These are phyloP conservation scores for Grus americana DNA, from an alignment of 2,113 vertebrate species.

Conservation along the genomic window DNA sequence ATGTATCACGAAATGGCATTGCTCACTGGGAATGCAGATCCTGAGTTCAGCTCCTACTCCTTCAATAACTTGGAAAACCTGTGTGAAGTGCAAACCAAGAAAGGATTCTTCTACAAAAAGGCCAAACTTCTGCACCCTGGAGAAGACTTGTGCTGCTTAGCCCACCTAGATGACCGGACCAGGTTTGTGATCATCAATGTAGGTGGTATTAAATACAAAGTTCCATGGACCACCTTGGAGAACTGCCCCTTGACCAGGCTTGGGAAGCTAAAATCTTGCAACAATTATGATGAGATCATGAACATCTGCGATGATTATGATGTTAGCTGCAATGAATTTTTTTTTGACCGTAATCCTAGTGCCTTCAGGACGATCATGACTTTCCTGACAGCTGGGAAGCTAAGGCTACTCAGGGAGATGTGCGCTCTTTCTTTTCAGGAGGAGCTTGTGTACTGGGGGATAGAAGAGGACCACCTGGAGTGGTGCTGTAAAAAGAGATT, in stretches of 20 bases:
- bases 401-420: conserved; percentile 90
- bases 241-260: conserved; percentile 91
- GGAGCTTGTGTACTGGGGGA: conserved; percentile 95
- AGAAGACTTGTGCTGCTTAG: conserved; percentile 73
- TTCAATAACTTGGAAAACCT: conserved; percentile 81
- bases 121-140: conserved; percentile 77
- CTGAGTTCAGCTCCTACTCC: conserved; percentile 80
- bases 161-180: conserved; percentile 60
- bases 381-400: conserved; percentile 91
- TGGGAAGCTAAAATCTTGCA: conserved; percentile 87
- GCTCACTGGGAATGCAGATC: conserved; percentile 82
- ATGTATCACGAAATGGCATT: conserved; percentile 88
- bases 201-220: conserved; percentile 90
- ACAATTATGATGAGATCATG: conserved; percentile 90
- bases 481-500: conserved; percentile 92
- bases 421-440: conserved; percentile 95
- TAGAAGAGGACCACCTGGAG: conserved; percentile 90
- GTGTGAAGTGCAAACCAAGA: conserved; percentile 81
- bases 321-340: conserved; percentile 90
- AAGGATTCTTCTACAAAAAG: conserved; percentile 88
- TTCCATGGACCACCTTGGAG: conserved; percentile 93
- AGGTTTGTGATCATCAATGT: conserved; percentile 91
- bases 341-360: conserved; percentile 95
- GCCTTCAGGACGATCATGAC: conserved; percentile 94
- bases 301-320: conserved; percentile 95